These are phyloP conservation scores for Antechinus stuartii DNA, from an alignment of 2,113 vertebrate species.

Conservation along the genomic window DNA sequence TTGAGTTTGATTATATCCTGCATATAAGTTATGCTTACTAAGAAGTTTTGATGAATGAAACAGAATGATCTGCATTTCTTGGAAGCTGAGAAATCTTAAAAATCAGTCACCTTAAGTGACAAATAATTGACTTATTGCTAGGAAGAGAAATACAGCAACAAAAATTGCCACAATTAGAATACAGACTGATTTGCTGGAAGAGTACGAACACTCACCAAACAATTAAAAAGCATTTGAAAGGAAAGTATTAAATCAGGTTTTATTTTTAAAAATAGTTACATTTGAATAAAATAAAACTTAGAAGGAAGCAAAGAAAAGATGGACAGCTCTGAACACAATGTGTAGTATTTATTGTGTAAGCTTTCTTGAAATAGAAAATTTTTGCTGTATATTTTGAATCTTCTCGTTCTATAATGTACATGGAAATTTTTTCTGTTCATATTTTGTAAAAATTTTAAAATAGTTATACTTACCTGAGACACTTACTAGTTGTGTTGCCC, in stretches of 20 bases:
- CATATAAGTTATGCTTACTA: neutral
- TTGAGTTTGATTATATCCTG: neutral
- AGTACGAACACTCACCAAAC: neutral
- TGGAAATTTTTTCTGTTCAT: too few relatives aligned
- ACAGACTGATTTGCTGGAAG: neutral
- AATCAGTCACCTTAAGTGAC: neutral
- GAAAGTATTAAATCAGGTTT: neutral
- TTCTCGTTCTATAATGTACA: too few relatives aligned
- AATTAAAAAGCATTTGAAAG: neutral
- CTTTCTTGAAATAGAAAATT: too few relatives aligned
- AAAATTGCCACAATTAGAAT: neutral
- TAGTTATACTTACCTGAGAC: too few relatives aligned
- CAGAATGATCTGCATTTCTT: neutral
- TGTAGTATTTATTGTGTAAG: too few relatives aligned
- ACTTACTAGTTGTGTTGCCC: neutral
- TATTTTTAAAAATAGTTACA: neutral
- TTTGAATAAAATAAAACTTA: too few relatives aligned
- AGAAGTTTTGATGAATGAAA: neutral
- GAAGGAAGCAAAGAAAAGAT: too few relatives aligned
- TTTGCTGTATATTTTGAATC: too few relatives aligned
- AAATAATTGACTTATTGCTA: neutral
- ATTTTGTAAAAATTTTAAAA: too few relatives aligned
- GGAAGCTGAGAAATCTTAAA: neutral
- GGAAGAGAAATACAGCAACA: neutral
- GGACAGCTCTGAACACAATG: too few relatives aligned